phyloP scores from a whole-genome alignment of 2,797 vertebrate genomes.

The Leptoclinus maculatus region DNA sequence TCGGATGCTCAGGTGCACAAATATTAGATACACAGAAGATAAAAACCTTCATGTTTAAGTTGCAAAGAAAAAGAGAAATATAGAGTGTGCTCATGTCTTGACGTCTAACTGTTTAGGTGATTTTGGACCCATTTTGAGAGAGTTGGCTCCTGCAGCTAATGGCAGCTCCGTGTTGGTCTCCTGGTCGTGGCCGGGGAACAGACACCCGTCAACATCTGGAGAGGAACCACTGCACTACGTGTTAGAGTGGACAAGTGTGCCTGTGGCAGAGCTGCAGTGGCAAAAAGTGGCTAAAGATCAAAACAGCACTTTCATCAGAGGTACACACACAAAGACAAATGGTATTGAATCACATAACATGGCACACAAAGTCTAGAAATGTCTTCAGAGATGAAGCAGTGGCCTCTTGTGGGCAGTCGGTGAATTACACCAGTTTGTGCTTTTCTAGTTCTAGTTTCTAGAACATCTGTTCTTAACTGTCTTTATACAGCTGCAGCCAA shows the following conservation, averaged over 20 bases:
- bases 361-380: not conserved
- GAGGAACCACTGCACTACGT: conserved; percentile 73
- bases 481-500: not conserved
- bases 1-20: conserved; percentile 68
- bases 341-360: not conserved
- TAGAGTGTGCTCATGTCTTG: not conserved
- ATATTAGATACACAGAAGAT: not conserved
- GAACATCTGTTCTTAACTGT: not conserved
- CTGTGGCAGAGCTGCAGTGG: conserved; percentile 74
- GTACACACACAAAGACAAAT: conserved; percentile 62
- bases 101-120: conserved; percentile 66
- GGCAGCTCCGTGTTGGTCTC: conserved; percentile 52
- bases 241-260: conserved; percentile 80
- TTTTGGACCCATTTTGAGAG: conserved; percentile 50
- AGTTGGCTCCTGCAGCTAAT: conserved; percentile 40
- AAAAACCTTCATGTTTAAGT: not conserved
- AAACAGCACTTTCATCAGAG: conserved; percentile 72
- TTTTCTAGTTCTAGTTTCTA: not conserved
- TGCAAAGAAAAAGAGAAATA: fast-evolving
- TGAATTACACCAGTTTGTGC: not conserved
- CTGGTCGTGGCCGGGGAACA: conserved; percentile 63
- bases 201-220: not conserved
- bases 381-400: not conserved
- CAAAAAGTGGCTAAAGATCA: conserved; percentile 59
- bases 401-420: conserved; percentile 56